Percentiles rank a stretch among this genome's conserved stretches.
These are phyloP conservation scores for Protobothrops mucrosquamatus DNA, from an alignment of 2,113 vertebrate species.

Conservation along the genomic window DNA sequence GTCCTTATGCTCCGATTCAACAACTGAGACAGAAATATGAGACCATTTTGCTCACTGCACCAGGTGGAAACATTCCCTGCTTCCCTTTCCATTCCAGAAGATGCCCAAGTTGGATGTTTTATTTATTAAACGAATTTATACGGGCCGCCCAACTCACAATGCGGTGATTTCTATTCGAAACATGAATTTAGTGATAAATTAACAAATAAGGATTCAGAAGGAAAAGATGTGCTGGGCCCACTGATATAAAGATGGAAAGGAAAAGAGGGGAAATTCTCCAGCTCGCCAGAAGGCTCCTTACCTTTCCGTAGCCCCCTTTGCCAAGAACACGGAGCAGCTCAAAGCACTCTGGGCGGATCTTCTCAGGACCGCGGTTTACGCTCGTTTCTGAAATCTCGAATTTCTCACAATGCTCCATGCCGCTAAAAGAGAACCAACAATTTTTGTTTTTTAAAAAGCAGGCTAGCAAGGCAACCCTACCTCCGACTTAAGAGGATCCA, in stretches of 20 bases:
- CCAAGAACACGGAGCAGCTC: slow-evolving; percentile 94
- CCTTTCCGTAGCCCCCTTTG: slow-evolving; percentile 98
- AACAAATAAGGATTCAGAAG: not conserved
- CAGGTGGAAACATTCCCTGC: not conserved
- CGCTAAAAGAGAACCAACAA: slow-evolving; percentile 71
- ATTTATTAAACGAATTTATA: not conserved
- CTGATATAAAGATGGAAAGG: not conserved
- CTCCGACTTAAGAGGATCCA: not conserved
- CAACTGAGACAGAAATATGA: not conserved
- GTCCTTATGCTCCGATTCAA: not conserved
- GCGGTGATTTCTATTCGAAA: not conserved
- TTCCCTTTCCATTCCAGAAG: not conserved
- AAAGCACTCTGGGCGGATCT: slow-evolving; percentile 96
- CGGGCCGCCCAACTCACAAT: not conserved
- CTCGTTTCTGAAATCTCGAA: slow-evolving; percentile 98
- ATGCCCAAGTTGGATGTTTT: not conserved
- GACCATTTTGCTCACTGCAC: not conserved
- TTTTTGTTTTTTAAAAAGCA: not conserved
- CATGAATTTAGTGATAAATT: not conserved
- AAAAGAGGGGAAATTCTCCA: not conserved
- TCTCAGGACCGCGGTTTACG: slow-evolving; percentile 97
- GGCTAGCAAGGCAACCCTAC: not conserved
- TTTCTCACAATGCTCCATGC: slow-evolving; percentile 98
- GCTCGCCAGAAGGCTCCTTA: slow-evolving; percentile 61
- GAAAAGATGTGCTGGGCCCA: not conserved